Percentiles rank a stretch among this genome's conserved stretches.
phyloP scores from a whole-genome alignment of 2,113 vertebrate species.

The Vimba vimba region DNA sequence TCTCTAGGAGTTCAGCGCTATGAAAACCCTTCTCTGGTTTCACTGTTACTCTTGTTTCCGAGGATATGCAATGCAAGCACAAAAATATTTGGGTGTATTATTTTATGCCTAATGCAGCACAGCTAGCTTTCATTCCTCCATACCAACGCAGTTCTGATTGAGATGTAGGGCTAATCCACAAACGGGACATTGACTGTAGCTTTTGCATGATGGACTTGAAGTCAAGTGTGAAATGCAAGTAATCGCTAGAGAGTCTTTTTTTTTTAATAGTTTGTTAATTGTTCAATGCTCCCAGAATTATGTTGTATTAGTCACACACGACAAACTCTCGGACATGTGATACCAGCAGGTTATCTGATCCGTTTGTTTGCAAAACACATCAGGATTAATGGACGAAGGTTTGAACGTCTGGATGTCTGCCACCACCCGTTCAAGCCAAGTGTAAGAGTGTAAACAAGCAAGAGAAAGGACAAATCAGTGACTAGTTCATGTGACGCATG shows the following conservation, averaged over 20 bases:
- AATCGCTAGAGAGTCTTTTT: not conserved
- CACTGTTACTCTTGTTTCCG: too few relatives aligned
- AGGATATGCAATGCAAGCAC: not conserved
- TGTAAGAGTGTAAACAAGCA: not conserved
- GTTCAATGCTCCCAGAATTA: too few relatives aligned
- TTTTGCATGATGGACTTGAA: not conserved
- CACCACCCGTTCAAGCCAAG: not conserved
- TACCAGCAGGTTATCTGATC: not conserved
- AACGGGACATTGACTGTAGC: not conserved
- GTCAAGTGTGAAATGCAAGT: not conserved
- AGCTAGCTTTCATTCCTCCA: not conserved
- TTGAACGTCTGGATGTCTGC: not conserved
- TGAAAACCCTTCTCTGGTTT: conserved; percentile 22
- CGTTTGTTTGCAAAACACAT: not conserved
- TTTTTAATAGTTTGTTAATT: not conserved
- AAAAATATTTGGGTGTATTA: not conserved
- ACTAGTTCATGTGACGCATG: not conserved
- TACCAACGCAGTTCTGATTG: not conserved
- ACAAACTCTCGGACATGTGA: not conserved
- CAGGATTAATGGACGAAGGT: not conserved
- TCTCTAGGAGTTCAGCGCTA: not conserved
- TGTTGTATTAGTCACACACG: not conserved
- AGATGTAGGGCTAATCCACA: not conserved
- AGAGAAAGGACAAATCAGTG: not conserved
- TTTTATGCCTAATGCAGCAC: not conserved